phyloP scores from a whole-genome alignment of 2,113 vertebrate species.

The Delphinapterus leucas region DNA sequence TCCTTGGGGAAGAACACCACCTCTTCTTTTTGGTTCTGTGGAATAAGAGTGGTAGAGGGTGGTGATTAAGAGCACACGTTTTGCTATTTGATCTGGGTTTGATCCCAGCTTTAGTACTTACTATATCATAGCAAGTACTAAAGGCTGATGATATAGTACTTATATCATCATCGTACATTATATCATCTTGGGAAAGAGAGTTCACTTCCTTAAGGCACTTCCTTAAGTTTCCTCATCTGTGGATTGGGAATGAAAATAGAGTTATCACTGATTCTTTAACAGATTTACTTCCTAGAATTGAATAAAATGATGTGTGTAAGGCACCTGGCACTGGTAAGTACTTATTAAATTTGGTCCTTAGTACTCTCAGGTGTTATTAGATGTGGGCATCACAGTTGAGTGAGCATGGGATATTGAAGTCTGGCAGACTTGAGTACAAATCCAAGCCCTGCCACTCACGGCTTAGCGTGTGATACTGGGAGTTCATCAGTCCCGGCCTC shows the following conservation, averaged over 20 bases:
- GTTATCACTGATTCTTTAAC: background rate
- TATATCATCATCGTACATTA: no score
- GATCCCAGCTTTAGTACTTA: background rate
- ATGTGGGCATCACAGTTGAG: background rate
- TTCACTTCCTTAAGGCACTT: background rate
- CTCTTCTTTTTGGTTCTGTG: background rate
- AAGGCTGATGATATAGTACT: no score
- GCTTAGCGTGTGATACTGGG: background rate
- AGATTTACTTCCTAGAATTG: background rate
- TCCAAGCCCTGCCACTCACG: background rate
- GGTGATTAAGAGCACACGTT: background rate
- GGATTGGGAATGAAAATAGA: background rate
- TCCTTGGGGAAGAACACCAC: background rate
- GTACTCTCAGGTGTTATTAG: background rate
- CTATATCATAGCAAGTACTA: no score
- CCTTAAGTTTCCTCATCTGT: background rate
- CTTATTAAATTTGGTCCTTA: background rate
- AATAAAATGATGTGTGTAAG: background rate
- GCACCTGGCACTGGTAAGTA: background rate
- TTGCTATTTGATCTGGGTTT: background rate
- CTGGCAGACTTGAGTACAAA: background rate
- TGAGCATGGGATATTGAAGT: background rate
- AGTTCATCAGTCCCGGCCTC: background rate
- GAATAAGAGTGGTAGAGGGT: background rate
- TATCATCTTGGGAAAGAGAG: background rate